Base-by-base conservation (phyloP, 2,797 vertebrate genomes). In the Schizothorax lantsangensis region DNA sequence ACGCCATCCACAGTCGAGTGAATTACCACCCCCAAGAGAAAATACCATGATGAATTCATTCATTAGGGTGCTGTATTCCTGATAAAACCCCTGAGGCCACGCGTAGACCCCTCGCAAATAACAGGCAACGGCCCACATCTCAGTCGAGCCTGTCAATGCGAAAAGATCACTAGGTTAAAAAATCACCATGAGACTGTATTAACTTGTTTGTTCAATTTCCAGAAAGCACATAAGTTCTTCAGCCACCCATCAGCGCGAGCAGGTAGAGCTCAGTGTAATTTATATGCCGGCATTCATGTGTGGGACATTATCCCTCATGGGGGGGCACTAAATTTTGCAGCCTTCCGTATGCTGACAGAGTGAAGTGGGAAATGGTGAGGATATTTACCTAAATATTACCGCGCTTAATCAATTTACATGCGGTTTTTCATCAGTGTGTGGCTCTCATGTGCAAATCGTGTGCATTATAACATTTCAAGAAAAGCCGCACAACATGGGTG, bases 121-220 rank as follows among this genome's bases (percentile, higher is more conserved):
- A 93, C 88, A 40, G 78, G 84, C 84, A 62, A 5, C 0, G 82
- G 82, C 83, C 75, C 88, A 92, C 92, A 92, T 90, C 88, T 91
- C 90, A 92, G 88, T 89, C 73, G 36, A 10, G 90, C 75, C 89
- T 92, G 93, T 93, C 94, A 93, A 86, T 90, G 85, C 80, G 43
- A 84, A 91, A 86, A 88, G 78, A 88, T 88, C 90, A 62, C 83
- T 64, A 87, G 88, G 86, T 92, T 91, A 94, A 89, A 87, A 86
- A 84, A 94, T 91, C 57, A 90, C 91, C 79, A 30, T 80, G 84
- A 86, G 90, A 93, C 90, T 93, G 89, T 92, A 94, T 95, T 93
- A 92, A 93, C 92, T 93, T 91, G 91, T 93, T 93, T 94, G 92
- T 94, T 93, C 90, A 92, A 91, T 94, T 95, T 94, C 91, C 89